phyloP scores from a whole-genome alignment of 2,797 vertebrate genomes.

The Synanceia verrucosa region DNA sequence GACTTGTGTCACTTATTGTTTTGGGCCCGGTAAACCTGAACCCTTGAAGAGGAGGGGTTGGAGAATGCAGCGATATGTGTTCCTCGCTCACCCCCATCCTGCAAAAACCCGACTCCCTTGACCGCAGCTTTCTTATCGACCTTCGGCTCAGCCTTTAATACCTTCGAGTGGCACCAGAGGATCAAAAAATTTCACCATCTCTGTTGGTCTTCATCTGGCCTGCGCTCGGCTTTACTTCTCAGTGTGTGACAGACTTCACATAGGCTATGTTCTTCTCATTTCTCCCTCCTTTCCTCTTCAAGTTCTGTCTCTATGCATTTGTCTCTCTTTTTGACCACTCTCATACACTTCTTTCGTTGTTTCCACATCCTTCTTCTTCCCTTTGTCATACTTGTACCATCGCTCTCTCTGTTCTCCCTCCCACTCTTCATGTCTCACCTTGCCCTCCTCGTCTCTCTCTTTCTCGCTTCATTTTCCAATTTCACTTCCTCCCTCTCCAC shows the following conservation, averaged over 20 bases:
- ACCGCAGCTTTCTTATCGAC: conserved; percentile 55
- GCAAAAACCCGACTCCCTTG: conserved; percentile 32
- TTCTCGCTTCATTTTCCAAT: conserved; percentile 56
- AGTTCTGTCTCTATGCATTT: conserved; percentile 9
- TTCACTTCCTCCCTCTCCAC: conserved; percentile 44
- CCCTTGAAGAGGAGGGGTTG: background rate
- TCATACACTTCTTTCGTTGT: conserved; percentile 12
- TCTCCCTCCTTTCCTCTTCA: conserved; percentile 20
- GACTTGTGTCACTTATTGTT: background rate
- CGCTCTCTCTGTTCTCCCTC: conserved; percentile 14
- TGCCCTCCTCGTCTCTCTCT: conserved; percentile 24
- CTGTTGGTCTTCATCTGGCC: conserved; percentile 44
- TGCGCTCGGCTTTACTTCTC: conserved; percentile 11
- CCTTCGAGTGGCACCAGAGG: conserved; percentile 54
- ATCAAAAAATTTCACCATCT: conserved; percentile 51
- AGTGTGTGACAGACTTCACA: conserved; percentile 31
- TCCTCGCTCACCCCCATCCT: background rate
- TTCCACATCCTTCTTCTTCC: conserved; percentile 2
- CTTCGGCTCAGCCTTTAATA: conserved; percentile 59
- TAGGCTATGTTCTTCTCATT: background rate
- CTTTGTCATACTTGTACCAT: conserved; percentile 12
- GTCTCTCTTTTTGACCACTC: conserved; percentile 26
- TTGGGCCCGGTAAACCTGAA: background rate
- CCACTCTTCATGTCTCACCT: conserved; percentile 10
- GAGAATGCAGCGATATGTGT: conserved; percentile 14